These are phyloP conservation scores for Hyperopisus bebe DNA, from an alignment of 2,113 vertebrate species.

Conservation along the genomic window DNA sequence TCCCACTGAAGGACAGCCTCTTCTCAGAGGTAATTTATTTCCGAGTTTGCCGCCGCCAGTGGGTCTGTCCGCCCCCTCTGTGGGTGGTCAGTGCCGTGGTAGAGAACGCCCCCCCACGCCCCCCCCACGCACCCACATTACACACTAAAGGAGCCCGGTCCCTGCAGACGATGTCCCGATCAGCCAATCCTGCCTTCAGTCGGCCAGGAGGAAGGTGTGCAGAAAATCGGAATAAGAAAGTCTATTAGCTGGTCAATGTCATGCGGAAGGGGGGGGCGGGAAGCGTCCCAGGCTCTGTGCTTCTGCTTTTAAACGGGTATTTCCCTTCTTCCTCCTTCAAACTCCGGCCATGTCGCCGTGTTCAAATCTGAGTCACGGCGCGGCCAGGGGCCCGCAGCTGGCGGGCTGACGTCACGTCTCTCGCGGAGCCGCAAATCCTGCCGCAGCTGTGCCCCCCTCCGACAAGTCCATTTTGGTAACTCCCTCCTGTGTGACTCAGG, in stretches of 20 bases:
- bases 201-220: not conserved
- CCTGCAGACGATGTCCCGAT: not conserved
- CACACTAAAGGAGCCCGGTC: not conserved
- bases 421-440: not conserved
- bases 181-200: not conserved
- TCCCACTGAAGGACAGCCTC: slow-evolving; percentile 74
- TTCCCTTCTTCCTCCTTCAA: not conserved
- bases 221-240: not conserved
- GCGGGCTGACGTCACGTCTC: not conserved
- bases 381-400: not conserved
- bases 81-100: not conserved
- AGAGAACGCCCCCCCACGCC: not conserved
- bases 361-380: not conserved
- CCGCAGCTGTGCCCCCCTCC: not conserved
- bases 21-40: slow-evolving; percentile 76
- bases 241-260: not conserved
- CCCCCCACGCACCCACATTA: not conserved
- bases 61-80: not conserved
- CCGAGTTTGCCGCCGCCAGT: not conserved
- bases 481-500: not conserved
- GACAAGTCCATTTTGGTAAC: not conserved
- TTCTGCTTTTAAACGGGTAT: not conserved
- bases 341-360: not conserved
- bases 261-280: not conserved
- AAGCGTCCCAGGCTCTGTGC: not conserved